phyloP scores from a whole-genome alignment of 2,888 invertebrate species.

The Acanthococcus lagerstroemiae region DNA sequence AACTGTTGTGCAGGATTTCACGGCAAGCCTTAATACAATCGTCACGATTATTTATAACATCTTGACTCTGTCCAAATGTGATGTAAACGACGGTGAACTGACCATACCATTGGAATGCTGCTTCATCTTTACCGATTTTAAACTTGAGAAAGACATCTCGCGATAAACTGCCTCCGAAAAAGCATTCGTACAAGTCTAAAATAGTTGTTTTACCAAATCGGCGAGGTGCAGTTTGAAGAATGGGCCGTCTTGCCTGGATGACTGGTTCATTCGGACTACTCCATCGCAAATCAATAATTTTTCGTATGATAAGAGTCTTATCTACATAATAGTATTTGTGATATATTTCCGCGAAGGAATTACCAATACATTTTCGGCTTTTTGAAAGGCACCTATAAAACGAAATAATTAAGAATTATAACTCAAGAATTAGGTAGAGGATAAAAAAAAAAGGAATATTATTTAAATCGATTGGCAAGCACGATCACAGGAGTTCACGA shows the following conservation, averaged over 20 bases:
- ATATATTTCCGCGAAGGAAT: neutral
- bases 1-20: neutral
- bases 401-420: neutral
- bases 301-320: neutral
- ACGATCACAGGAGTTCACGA: too few relatives aligned
- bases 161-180: neutral
- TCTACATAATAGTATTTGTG: neutral
- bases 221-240: neutral
- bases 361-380: neutral
- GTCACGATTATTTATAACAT: neutral
- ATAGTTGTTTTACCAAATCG: neutral
- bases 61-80: neutral
- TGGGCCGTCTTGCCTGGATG: too few relatives aligned
- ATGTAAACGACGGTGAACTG: neutral
- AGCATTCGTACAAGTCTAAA: constrained; percentile 1
- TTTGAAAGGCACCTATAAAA: neutral
- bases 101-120: neutral
- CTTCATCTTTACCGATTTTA: neutral
- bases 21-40: neutral
- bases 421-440: too few relatives aligned
- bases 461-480: too few relatives aligned
- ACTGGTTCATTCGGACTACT: neutral
- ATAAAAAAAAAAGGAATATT: too few relatives aligned
- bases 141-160: neutral
- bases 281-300: neutral